phyloP scores from a whole-genome alignment of 2,113 vertebrate species.

The Pholis gunnellus region DNA sequence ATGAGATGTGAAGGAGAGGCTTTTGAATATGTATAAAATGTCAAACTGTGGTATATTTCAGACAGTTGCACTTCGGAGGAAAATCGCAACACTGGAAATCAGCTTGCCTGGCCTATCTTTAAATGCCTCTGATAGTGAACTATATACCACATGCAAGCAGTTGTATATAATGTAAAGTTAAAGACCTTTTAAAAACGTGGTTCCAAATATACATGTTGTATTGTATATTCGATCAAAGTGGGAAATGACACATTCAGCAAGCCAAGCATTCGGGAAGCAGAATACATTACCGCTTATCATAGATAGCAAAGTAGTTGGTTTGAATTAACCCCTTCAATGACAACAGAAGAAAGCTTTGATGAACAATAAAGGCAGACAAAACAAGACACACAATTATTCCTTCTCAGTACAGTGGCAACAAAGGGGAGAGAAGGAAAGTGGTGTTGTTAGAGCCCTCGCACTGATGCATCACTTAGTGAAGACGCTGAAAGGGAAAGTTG shows the following conservation, averaged over 20 bases:
- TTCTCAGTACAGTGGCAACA: slow-evolving; percentile 52
- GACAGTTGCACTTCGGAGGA: slow-evolving; percentile 29
- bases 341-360: slow-evolving; percentile 79
- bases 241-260: slow-evolving; percentile 76
- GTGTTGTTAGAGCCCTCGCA: slow-evolving; percentile 51
- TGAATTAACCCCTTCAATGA: slow-evolving; percentile 81
- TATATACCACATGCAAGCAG: slow-evolving; percentile 60
- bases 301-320: slow-evolving; percentile 79
- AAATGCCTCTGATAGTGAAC: slow-evolving; percentile 42
- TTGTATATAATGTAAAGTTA: slow-evolving; percentile 54
- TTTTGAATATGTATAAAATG: slow-evolving; percentile 37
- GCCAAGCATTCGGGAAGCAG: slow-evolving; percentile 78
- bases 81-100: slow-evolving; percentile 29
- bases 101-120: slow-evolving; percentile 30
- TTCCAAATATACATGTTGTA: slow-evolving; percentile 79
- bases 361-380: slow-evolving; percentile 79
- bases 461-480: slow-evolving; percentile 42
- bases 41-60: slow-evolving; percentile 25
- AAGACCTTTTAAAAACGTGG: slow-evolving; percentile 43
- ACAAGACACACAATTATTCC: slow-evolving; percentile 77
- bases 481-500: slow-evolving; percentile 2
- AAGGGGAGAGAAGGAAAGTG: slow-evolving; percentile 50
- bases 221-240: slow-evolving; percentile 79
- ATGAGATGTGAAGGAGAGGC: slow-evolving; percentile 60
- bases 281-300: slow-evolving; percentile 84